Percentiles rank a stretch among this genome's conserved stretches.
Evolutionary conservation across 2,888 invertebrate genomes (phyloP).

Genomic region (Automeris io): DNA sequence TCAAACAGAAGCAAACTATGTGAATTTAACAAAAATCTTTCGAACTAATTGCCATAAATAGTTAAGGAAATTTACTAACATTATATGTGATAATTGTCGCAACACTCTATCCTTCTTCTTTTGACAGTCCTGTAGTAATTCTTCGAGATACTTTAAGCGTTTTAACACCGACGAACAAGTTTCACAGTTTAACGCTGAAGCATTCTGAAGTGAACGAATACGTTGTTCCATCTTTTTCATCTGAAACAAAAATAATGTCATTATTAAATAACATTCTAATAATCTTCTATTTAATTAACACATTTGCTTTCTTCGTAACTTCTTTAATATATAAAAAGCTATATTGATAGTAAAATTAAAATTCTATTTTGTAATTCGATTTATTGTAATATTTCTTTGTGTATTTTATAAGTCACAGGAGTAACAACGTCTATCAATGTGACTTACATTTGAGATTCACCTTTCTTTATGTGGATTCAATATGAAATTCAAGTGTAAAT

Average conservation of each 20-base stretch:
- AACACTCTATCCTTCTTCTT: slow-evolving; percentile 81
- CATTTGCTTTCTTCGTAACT: neutral
- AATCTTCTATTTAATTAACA: too few species aligned
- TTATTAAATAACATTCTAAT: too few species aligned
- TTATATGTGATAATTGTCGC: slow-evolving; percentile 86
- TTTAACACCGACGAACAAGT: slow-evolving; percentile 81
- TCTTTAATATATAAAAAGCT: neutral
- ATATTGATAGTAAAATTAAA: neutral
- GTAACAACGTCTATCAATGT: too few species aligned
- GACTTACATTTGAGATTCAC: too few species aligned
- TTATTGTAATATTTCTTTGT: too few species aligned
- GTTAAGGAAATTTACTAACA: slow-evolving; percentile 80
- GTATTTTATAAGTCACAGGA: too few species aligned
- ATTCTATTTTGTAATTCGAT: too few species aligned
- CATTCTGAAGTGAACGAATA: slow-evolving; percentile 81
- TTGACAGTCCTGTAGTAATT: slow-evolving; percentile 75
- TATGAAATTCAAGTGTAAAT: too few species aligned
- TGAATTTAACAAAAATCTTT: too few species aligned
- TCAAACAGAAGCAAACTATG: too few species aligned
- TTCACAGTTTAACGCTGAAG: slow-evolving; percentile 81
- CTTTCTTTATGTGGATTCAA: too few species aligned
- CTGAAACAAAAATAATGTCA: slow-evolving; percentile 50
- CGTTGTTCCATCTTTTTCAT: slow-evolving; percentile 83
- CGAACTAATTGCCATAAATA: too few species aligned
- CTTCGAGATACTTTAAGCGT: slow-evolving; percentile 80